phyloP scores from a whole-genome alignment of 2,113 vertebrate species.

The Cynopterus brachyotis region DNA sequence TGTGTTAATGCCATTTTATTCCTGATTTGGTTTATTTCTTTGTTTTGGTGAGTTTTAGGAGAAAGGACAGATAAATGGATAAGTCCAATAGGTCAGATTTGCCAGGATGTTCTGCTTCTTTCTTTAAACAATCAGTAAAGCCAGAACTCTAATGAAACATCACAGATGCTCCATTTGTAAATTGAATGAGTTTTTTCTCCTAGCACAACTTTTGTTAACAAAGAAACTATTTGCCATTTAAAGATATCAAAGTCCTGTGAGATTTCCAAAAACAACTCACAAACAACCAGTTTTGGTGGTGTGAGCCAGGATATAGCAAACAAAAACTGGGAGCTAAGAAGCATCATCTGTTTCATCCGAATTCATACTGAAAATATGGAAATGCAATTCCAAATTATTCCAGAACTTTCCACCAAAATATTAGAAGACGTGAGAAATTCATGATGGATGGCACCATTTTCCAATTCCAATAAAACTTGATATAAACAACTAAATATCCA shows the following conservation, averaged over 20 bases:
- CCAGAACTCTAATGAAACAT: not conserved
- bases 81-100: not conserved
- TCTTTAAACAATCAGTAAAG: conserved; percentile 31
- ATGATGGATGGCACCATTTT: not conserved
- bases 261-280: conserved; percentile 68
- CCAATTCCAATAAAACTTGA: not conserved
- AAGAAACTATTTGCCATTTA: conserved; percentile 49
- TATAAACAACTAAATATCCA: not conserved
- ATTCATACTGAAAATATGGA: conserved; percentile 29
- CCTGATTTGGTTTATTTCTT: not conserved
- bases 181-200: conserved; percentile 16
- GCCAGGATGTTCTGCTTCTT: conserved; percentile 22
- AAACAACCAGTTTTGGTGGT: conserved; percentile 61
- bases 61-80: not conserved
- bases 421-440: not conserved
- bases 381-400: conserved; percentile 1
- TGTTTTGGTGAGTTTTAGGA: not conserved
- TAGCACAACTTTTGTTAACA: conserved; percentile 40
- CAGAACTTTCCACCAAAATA: not conserved
- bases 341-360: conserved; percentile 36
- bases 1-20: not conserved
- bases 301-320: conserved; percentile 28
- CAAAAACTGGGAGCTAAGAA: not conserved
- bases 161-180: conserved; percentile 53
- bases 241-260: conserved; percentile 70